Percentiles rank a stretch among this genome's conserved stretches.
These are phyloP conservation scores for Drosophila vallismaia DNA, from an alignment of 2,888 invertebrate species.

Conservation along the genomic window DNA sequence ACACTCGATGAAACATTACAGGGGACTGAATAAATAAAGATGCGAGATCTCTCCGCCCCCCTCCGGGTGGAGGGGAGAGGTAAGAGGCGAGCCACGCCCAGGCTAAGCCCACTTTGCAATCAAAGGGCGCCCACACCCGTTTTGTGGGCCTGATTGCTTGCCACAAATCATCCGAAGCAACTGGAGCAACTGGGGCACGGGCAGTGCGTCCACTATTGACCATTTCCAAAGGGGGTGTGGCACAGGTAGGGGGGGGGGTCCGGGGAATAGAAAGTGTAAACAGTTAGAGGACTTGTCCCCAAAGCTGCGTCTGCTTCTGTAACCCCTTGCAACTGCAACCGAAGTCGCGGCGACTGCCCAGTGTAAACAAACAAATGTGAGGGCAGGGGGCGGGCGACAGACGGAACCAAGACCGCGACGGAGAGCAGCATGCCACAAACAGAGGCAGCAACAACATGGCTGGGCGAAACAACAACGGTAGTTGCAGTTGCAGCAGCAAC, in stretches of 20 bases:
- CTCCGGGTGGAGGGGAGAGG: neutral
- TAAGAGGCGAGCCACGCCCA: neutral
- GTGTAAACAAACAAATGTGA: conserved; percentile 63
- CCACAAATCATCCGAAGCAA: conserved; percentile 18
- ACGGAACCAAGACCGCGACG: conserved; percentile 54
- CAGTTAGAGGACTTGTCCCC: conserved; percentile 69
- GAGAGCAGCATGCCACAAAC: conserved; percentile 49
- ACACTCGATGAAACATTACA: conserved; percentile 79
- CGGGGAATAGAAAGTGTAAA: conserved; percentile 72
- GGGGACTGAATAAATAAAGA: conserved; percentile 51
- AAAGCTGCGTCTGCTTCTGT: conserved; percentile 54
- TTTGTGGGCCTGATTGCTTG: conserved; percentile 31
- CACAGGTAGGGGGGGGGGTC: conserved; percentile 11
- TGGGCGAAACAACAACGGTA: conserved; percentile 1
- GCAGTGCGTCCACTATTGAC: conserved; percentile 17
- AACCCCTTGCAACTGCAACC: conserved; percentile 56
- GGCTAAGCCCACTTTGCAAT: conserved; percentile 16
- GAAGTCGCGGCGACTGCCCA: conserved; percentile 63
- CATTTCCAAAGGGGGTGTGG: conserved; percentile 4
- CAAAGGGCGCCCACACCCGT: conserved; percentile 49
- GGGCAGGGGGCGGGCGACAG: conserved; percentile 18
- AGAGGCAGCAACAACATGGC: conserved; percentile 3
- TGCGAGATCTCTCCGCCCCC: conserved; percentile 19
- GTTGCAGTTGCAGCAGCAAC: conserved; percentile 6
- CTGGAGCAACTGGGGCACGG: conserved; percentile 43